Percentiles rank a stretch among this genome's conserved stretches.
These are phyloP conservation scores for Gouania willdenowi DNA, from an alignment of 2,797 vertebrate genomes.

Conservation along the genomic window DNA sequence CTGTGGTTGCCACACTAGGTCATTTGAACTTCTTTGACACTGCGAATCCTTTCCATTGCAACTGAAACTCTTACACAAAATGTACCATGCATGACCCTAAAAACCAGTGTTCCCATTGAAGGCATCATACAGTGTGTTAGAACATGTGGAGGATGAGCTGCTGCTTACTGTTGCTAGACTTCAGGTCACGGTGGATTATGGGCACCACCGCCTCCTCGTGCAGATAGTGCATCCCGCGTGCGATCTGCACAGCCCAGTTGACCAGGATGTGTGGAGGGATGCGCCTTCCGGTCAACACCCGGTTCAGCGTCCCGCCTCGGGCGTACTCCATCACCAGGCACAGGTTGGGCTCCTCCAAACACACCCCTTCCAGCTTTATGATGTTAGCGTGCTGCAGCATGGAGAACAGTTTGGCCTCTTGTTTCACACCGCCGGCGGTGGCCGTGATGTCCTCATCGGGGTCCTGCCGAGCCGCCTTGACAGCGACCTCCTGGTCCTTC, in stretches of 20 bases:
- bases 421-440: slow-evolving; percentile 84
- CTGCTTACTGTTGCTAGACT: slow-evolving; percentile 94
- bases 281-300: slow-evolving; percentile 83
- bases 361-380: slow-evolving; percentile 88
- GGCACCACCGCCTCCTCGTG: slow-evolving; percentile 90
- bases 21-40: too few species aligned
- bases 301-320: slow-evolving; percentile 88
- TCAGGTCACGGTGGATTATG: slow-evolving; percentile 93
- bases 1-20: too few species aligned
- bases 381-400: slow-evolving; percentile 92
- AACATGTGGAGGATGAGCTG: too few species aligned
- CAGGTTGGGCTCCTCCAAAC: slow-evolving; percentile 90
- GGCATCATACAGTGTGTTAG: too few species aligned
- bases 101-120: too few species aligned
- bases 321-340: slow-evolving; percentile 95
- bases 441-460: slow-evolving; percentile 91
- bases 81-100: too few species aligned
- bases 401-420: slow-evolving; percentile 90
- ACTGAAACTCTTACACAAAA: too few species aligned
- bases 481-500: slow-evolving; percentile 88
- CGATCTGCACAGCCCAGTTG: slow-evolving; percentile 96
- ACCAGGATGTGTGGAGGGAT: slow-evolving; percentile 93
- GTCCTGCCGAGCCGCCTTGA: slow-evolving; percentile 91
- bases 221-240: slow-evolving; percentile 91
- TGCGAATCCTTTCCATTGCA: too few species aligned